phyloP scores from a whole-genome alignment of 2,888 invertebrate genomes.

The Hesperia comma region DNA sequence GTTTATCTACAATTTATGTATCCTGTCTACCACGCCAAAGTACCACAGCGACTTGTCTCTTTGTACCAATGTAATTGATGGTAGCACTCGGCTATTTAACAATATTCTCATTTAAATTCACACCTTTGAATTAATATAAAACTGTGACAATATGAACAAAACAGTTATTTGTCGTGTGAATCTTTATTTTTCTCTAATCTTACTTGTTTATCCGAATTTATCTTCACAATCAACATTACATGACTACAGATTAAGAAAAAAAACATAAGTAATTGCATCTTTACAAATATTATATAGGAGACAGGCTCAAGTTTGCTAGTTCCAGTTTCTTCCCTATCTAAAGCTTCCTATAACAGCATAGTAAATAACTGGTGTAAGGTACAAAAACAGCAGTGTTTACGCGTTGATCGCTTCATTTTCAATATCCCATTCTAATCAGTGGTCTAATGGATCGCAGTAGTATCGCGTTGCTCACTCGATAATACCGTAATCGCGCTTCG shows the following conservation, averaged over 20 bases:
- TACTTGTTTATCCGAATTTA: no score
- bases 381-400: conserved; percentile 29
- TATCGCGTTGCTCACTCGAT: conserved; percentile 47
- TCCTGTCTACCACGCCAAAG: conserved; percentile 7
- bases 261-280: no score
- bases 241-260: no score
- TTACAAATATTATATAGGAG: background rate
- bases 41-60: conserved; percentile 10
- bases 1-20: conserved; percentile 16
- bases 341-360: background rate
- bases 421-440: conserved; percentile 33
- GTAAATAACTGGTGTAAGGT: conserved; percentile 14
- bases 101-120: background rate
- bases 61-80: conserved; percentile 11
- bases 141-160: background rate
- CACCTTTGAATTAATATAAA: background rate
- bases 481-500: conserved; percentile 58
- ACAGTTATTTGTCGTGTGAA: no score
- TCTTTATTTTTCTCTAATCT: no score
- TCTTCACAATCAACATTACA: no score
- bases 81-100: conserved; percentile 3
- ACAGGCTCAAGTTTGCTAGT: background rate
- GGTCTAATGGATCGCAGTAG: conserved; percentile 31
- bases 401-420: conserved; percentile 35
- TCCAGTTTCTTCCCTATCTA: conserved; percentile 6